Base-by-base conservation (phyloP, 2,888 invertebrate genomes). In the Phaonia tiefii region DNA sequence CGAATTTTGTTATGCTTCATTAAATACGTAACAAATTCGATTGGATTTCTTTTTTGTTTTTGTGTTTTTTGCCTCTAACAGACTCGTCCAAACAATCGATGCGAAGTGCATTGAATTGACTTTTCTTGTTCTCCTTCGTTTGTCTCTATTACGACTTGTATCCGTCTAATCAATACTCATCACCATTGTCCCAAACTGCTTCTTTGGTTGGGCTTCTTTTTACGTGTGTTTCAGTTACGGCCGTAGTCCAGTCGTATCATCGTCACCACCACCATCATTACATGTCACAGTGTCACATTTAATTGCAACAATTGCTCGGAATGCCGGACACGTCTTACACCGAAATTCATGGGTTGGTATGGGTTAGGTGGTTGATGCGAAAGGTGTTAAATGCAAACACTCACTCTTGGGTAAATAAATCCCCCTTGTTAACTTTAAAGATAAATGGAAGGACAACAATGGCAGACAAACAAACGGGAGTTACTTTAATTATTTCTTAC, bases 161-260 rank as follows among this genome's bases (percentile, higher is more conserved):
- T 78, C 67, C 71, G 71, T 72, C 81, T 75, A 81, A 81, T 81
- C 81, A 81, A 78, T 81, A 81, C 56, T 58, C 60, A 74, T 80
- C 72, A 79, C 51, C 58, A 73, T 51, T 77, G 71, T 75, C 71
- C 46, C 77, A 75, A 67, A 72, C 56, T 37, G 13, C n/a, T 7
- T 31, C 8, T 31, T 58, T 80, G 56, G 72, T 78, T 78, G 67
- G 77, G 51, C 60, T 75, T 71, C 44, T 75, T 56, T 44, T 39
- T 60, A 49, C 69, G 11, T 22, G 17, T 4, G 26, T 46, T 10
- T 44, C 31, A 5, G 66, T 66, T 77, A 31, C 20, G 60, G 67
- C 66, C 46, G 17, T 39, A 37, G 58, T 58, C n/a, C 11, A 1
- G 5, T 49, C 39, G 39, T n/a, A 60, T 4, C 8, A 17, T 11